Evolutionary conservation across 2,888 invertebrate species (phyloP), one percentile per base, ranked within the genome.

Genomic region (Proisotoma minuta): DNA sequence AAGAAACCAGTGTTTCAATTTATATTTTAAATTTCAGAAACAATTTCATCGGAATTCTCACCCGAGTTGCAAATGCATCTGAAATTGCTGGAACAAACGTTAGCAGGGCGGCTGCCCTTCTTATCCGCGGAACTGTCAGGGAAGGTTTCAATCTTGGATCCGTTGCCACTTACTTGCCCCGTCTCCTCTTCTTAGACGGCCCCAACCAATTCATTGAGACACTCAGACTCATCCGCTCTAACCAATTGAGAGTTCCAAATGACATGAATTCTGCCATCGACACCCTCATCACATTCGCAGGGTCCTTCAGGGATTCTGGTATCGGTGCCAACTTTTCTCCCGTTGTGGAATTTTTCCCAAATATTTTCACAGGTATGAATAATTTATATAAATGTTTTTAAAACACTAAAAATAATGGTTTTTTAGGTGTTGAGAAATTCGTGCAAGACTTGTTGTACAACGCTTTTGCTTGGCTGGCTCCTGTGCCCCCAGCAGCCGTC

Each of bases 161-260:
- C 1, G 57, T 62, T 26, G 54, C 63, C 8, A 62, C 51, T 1
- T 70, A 72, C 60, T 54, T 72, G 54, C 72, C 72, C 26, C 47
- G 69, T 15, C 53, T 72, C 15, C 60, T 72, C 49, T 70, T 72
- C 57, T 59, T 72, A 53, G 72, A 72, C 47, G 72, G 69, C 48
- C 68, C 72, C 15, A 67, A 60, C 29, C 72, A 72, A 51, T 72
- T 72, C 57, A 67, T 72, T 39, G 70, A 72, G 51, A 58, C 63
- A 22, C 58, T 72, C 28, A 43, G 68, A 29, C 63, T 72, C 18
- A 52, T 69, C 48, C 59, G 72, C 48, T 66, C 60, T 40, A 69
- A 69, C 59, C 72, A 72, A 50, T 62, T 72, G 57, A 60, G 67
- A 34, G 4, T 43, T 23, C 72, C 72, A 20, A 66, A 52, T 15